Conservation (phyloP, 1,140 invertebrate genomes). For the Philopotamus ludificatus region DNA sequence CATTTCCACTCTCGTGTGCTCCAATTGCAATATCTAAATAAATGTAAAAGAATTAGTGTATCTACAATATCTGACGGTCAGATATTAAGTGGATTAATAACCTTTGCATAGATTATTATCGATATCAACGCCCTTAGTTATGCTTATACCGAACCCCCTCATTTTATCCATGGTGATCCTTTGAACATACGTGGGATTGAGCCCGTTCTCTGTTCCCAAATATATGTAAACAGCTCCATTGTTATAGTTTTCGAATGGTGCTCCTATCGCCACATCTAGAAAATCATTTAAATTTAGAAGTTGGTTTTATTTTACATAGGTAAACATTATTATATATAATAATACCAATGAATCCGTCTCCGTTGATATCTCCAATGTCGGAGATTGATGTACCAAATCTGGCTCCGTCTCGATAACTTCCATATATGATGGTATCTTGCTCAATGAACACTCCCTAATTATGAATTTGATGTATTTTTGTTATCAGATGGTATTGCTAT, state of each 20-base stretch:
- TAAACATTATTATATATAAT: too few relatives aligned
- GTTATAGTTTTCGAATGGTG: constrained; percentile 63
- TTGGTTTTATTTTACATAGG: too few relatives aligned
- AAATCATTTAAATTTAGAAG: too few relatives aligned
- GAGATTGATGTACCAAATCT: constrained; percentile 63
- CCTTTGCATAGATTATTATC: constrained; percentile 63
- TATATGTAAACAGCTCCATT: constrained; percentile 66
- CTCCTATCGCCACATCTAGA: constrained; percentile 66
- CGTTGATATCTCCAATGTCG: constrained; percentile 64
- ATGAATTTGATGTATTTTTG: too few relatives aligned
- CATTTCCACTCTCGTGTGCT: constrained; percentile 57
- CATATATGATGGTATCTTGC: constrained; percentile 43
- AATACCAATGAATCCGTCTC: constrained; percentile 63
- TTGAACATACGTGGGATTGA: constrained; percentile 44
- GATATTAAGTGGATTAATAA: too few relatives aligned
- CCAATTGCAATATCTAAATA: constrained; percentile 64
- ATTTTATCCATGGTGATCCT: constrained; percentile 44
- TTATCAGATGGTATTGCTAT: too few relatives aligned
- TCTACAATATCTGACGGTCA: too few relatives aligned
- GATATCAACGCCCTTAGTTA: constrained; percentile 63
- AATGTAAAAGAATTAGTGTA: too few relatives aligned
- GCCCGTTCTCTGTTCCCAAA: constrained; percentile 57
- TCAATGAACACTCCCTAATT: too few relatives aligned
- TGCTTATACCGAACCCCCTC: constrained; percentile 60
- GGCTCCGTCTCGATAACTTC: constrained; percentile 51